Evolutionary conservation across 2,113 vertebrate genomes (phyloP), one percentile per base, ranked within the genome.

Genomic region (Gymnogyps californianus): DNA sequence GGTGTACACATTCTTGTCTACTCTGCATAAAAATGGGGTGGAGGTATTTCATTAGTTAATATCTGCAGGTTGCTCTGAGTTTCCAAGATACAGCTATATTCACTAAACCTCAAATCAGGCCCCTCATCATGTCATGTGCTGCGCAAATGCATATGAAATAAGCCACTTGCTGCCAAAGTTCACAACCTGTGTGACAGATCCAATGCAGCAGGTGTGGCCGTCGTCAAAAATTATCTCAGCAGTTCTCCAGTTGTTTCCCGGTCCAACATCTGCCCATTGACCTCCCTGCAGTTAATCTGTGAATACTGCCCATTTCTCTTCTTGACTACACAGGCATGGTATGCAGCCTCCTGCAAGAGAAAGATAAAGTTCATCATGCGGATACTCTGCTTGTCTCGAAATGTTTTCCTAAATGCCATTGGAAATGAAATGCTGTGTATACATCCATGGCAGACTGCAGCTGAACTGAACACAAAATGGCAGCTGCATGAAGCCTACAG

Each of bases 261-360:
- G 51, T 74, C 62, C 87, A 40, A 22, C 1, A 1, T 77, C 89
- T 95, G 70, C 93, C 90, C 93, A 71, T 59, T 94, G 91, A 88
- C 89, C 64, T 93, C 44, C 7, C 46, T 70, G 55, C 26, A 80
- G 58, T 75, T 90, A 86, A 93, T 83, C 62, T 88, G 51, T 70
- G 71, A 90, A 83, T 77, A 80, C 10, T 91, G 93, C 62, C 58
- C 67, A 81, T 90, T 94, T 96, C 62, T 93, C 66, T 91, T 80
- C 66, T 93, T 80, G 81, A 79, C 54, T 74, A 66, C 69, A 54
- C 0, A 2, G 36, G 46, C 49, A 40, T 44, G 74, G 46, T 51
- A 80, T 70, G 70, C 51, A 79, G 46, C 38, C 87, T 91, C n/a
- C 84, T 94, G 71, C 54, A 70, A 83, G 54, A 64, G 69, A 82